Evolutionary conservation across 2,113 vertebrate genomes (phyloP), one percentile per base, ranked within the genome.

Genomic region (Psittacus erithacus): DNA sequence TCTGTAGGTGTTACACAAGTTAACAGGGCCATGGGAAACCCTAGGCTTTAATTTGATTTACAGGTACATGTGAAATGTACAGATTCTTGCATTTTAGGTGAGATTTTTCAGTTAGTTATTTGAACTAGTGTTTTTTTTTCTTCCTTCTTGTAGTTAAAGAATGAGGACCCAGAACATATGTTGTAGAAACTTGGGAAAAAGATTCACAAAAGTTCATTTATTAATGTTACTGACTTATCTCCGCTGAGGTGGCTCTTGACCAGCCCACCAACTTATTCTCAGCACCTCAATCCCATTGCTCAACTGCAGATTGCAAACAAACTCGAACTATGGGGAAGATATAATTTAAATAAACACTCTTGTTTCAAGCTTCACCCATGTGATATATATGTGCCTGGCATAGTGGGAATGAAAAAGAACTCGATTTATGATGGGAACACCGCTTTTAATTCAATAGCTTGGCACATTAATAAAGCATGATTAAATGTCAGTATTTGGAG

Each of bases 401-500:
- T 4, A 77, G 47, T 41, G 49, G 46, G 67, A 78, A 91, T 82
- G 78, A 82, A 57, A 55, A 46, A 74, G 49, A 84, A 76, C 39
- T 88, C 28, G 70, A 81, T 95, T 92, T 93, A 87, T 80, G 62
- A 71, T 82, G 84, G 86, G 81, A 95, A 95, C 2, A 1, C 22
- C 53, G 28, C 43, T 68, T 84, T 85, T 81, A 92, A 88, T 86
- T 92, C 47, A 70, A 93, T 70, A 59, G 29, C 20, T 88, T 91
- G 70, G 35, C 88, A 91, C 52, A 46, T 73, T 89, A 86, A 92
- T 75, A 86, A 86, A 92, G 78, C 87, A 64, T 81, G 62, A 89
- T 94, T 91, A 92, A 84, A 84, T 89, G 64, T 49, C 62, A 67
- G 59, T 82, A 43, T 85, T 94, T 95, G 53, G 52, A 92, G 79